Evolutionary conservation across 1,140 invertebrate species (phyloP).

Genomic region (Mylabris phalerata): DNA sequence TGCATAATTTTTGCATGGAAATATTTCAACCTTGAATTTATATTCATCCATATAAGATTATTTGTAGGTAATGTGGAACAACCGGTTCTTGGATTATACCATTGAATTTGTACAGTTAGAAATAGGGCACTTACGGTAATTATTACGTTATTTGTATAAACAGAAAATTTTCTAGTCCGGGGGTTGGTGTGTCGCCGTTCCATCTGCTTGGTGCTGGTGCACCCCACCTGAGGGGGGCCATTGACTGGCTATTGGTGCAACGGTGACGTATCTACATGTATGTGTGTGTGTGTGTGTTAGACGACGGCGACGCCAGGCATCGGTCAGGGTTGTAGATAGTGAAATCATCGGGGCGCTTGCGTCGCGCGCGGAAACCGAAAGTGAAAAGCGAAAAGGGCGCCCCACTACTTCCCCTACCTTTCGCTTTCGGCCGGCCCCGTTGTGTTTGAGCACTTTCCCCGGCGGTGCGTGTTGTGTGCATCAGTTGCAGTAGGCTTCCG

Average conservation of each 20-base stretch:
- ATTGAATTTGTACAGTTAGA: neutral
- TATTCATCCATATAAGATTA: neutral
- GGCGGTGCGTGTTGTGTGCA: constrained; percentile 10
- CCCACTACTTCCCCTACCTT: constrained; percentile 37
- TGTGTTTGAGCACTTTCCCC: constrained; percentile 32
- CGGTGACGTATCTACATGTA: constrained; percentile 5
- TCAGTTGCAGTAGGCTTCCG: constrained; percentile 37
- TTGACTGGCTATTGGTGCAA: constrained; percentile 9
- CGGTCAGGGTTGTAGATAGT: constrained; percentile 35
- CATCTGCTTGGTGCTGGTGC: neutral
- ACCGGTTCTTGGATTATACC: neutral
- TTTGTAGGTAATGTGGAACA: neutral
- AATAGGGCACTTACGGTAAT: too few species aligned
- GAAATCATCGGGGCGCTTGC: constrained; percentile 34
- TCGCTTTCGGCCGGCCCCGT: constrained; percentile 36
- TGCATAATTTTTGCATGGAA: too few species aligned
- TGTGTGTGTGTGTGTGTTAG: neutral
- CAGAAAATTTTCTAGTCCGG: too few species aligned
- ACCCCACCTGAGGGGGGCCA: constrained; percentile 17
- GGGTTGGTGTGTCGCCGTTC: too few species aligned
- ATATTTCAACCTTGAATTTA: neutral
- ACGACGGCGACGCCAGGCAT: constrained; percentile 20
- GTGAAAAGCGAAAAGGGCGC: constrained; percentile 37
- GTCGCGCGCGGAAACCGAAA: constrained; percentile 39
- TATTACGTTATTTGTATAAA: too few species aligned